Percentiles rank a stretch among this genome's conserved stretches.
Conservation (phyloP, 2,888 invertebrate genomes). For the Hoplodrina ambigua region DNA sequence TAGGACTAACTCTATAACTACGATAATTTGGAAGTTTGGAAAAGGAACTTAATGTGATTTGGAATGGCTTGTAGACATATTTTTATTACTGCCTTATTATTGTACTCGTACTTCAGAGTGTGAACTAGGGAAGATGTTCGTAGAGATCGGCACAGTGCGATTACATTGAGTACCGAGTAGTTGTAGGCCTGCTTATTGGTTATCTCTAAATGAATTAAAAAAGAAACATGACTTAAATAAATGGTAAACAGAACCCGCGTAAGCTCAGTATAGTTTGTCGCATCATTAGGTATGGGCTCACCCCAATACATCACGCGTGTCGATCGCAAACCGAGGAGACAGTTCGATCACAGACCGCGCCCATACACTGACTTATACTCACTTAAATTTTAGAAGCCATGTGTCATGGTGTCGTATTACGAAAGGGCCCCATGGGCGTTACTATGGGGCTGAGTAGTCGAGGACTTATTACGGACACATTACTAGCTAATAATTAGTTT, state of each 20-base stretch:
- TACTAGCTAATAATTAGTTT: background rate
- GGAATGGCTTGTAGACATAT: conserved; percentile 7
- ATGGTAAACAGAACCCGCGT: background rate
- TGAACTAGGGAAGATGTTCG: too few relatives aligned
- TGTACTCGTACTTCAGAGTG: too few relatives aligned
- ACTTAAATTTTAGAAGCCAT: conserved; percentile 9
- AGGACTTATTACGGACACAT: background rate
- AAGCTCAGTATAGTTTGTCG: background rate
- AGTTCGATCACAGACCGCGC: conserved; percentile 21
- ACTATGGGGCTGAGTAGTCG: background rate
- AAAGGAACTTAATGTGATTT: conserved; percentile 3
- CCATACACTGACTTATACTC: conserved; percentile 33
- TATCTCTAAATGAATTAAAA: too few relatives aligned
- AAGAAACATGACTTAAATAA: background rate
- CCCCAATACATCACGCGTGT: conserved; percentile 25
- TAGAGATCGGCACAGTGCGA: too few relatives aligned
- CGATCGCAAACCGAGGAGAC: conserved; percentile 13
- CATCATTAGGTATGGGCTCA: background rate
- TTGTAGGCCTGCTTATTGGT: too few relatives aligned
- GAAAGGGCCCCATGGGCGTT: conserved; percentile 18
- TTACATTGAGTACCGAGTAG: too few relatives aligned
- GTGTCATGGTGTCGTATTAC: conserved; percentile 8
- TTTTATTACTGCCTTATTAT: background rate
- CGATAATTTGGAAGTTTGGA: conserved; percentile 31
- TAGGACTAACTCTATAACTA: conserved; percentile 36